Evolutionary conservation across 2,888 invertebrate species (phyloP), one percentile per base, ranked within the genome.

Genomic region (Neoascia interrupta): DNA sequence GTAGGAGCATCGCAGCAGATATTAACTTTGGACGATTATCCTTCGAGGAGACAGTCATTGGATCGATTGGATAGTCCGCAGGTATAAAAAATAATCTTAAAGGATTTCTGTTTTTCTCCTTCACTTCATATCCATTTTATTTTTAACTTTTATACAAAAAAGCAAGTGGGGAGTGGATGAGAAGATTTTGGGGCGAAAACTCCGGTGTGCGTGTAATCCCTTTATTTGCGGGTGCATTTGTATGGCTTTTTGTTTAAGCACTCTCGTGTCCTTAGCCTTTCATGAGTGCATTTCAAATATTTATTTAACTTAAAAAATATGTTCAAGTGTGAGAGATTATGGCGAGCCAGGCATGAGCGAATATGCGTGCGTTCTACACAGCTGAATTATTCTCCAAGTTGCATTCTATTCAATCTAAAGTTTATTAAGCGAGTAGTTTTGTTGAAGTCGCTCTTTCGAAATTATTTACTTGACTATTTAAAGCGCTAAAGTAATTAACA

Each of bases 21-120:
- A 81, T 83, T 88, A 79, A 85, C 85, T 45, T 79, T 87, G 64
- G 88, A 88, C 34, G 87, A 89, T 79, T 92, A 92, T 85, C 89
- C 93, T 72, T 92, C 93, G 21, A 89, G 93, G 72, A 86, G 92
- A 82, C 91, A 92, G 69, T 92, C 92, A 18, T 84, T 92, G 81
- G 92, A 92, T 84, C 88, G 92, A 81, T 90, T 92, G 81, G 89
- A 89, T 83, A 89, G 89, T 86, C 89, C 89, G 82, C 88, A 87
- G 89, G 88, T 89, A 87, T 84, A 31, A 53, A 34, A 53, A 43
- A 5, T 26, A 19, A 37, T 56, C 34, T 11, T 3, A 18, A 2
- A 1, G n/a, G 10, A 31, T 31, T 6, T 26, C 4, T 26, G 26
- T 5, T 26, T 26, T 26, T 26, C 47, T 41, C 28, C 8, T 23